phyloP scores from a whole-genome alignment of 2,113 vertebrate species.

The Tachysurus fulvidraco region DNA sequence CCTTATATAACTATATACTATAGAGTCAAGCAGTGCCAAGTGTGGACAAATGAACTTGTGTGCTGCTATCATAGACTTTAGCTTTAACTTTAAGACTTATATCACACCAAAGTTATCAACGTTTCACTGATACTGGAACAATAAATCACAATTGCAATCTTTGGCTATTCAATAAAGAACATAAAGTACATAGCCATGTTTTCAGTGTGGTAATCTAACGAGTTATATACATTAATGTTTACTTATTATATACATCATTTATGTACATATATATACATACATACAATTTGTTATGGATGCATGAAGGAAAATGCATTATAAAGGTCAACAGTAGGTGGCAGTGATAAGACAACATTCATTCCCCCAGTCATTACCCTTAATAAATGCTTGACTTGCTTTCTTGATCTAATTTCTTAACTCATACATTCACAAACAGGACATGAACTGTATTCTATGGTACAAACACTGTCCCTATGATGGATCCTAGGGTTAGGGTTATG shows the following conservation, averaged over 20 bases:
- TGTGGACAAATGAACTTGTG: not conserved
- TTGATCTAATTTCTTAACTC: not conserved
- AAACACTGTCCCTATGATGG: too few relatives aligned
- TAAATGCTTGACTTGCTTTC: not conserved
- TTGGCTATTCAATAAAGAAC: not conserved
- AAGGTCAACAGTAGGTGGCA: not conserved
- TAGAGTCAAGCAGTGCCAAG: not conserved
- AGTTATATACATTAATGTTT: not conserved
- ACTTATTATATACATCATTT: too few relatives aligned
- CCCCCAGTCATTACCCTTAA: not conserved
- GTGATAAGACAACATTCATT: not conserved
- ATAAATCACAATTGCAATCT: not conserved
- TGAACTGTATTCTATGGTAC: not conserved
- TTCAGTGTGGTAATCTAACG: too few relatives aligned
- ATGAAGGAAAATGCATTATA: not conserved
- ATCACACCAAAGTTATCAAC: too few relatives aligned
- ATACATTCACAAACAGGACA: not conserved
- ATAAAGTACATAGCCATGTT: not conserved
- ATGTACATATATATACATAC: too few relatives aligned
- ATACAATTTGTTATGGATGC: not conserved
- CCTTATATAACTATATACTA: not conserved
- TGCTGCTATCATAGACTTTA: too few relatives aligned
- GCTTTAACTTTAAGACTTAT: too few relatives aligned
- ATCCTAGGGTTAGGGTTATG: too few relatives aligned
- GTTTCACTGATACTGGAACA: not conserved